Evolutionary conservation across 2,797 vertebrate species (phyloP).

Genomic region (Craterocephalus amniculus): DNA sequence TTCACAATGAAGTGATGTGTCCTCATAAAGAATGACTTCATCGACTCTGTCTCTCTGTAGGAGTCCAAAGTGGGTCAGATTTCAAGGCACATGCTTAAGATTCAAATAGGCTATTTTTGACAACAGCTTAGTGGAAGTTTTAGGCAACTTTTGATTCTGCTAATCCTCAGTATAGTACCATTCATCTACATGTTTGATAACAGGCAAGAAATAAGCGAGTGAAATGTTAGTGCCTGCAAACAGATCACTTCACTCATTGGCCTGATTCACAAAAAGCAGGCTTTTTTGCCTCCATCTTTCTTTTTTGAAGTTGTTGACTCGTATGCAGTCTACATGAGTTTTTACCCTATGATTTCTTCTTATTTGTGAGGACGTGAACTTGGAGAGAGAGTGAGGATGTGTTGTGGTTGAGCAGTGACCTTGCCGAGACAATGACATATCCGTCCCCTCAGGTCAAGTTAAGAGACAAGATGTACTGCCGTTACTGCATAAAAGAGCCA

Average conservation of each 20-base stretch:
- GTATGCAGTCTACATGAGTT: background rate
- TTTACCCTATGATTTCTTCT: conserved; percentile 30
- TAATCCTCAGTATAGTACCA: background rate
- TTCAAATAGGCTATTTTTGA: too few relatives aligned
- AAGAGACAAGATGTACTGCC: conserved; percentile 54
- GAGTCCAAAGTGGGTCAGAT: conserved; percentile 29
- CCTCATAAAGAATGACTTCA: conserved; percentile 37
- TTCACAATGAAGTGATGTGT: background rate
- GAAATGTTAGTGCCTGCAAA: conserved; percentile 16
- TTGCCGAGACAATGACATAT: conserved; percentile 59
- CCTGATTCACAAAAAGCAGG: conserved; percentile 30
- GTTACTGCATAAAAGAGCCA: conserved; percentile 40
- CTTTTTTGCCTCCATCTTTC: conserved; percentile 5
- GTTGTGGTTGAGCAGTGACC: conserved; percentile 60
- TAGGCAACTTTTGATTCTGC: too few relatives aligned
- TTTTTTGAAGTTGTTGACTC: background rate
- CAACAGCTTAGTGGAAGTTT: too few relatives aligned
- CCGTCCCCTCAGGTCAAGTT: conserved; percentile 46
- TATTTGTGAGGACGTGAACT: conserved; percentile 18
- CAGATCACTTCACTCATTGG: background rate
- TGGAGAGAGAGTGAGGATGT: conserved; percentile 29
- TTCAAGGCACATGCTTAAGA: conserved; percentile 3
- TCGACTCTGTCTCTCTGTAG: background rate
- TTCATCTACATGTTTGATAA: background rate
- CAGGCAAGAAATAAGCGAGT: background rate